Evolutionary conservation across 53 echinoderm and acorn worm genomes (phyloP), one percentile per base, ranked within the genome.

Genomic region (Stichopus horrens): DNA sequence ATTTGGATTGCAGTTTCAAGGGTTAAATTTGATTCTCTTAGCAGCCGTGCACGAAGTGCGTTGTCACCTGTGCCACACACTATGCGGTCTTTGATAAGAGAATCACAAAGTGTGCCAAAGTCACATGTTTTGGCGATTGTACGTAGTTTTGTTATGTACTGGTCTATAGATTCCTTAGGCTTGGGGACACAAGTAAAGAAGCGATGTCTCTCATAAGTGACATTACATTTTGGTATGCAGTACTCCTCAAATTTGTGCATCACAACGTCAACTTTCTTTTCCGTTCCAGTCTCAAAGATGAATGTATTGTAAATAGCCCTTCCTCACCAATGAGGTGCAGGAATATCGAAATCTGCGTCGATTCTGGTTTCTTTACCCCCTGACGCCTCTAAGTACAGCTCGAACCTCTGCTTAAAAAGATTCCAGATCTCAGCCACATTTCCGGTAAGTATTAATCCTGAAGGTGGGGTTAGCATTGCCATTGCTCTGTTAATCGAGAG

Each of bases 351-450:
- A 75, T 86, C 59, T 79, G 89, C 23, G 58, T 54, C 9, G 55
- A 73, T 21, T 88, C 77, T 8, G 68, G 54, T 78, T 93, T 90
- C 19, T 37, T 80, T 16, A 67, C 74, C 52, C 60, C 75, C 8
- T 84, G 86, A 74, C 20, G 93, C 93, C 51, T 57, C 79, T 52
- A 87, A 83, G 88, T 91, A 91, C 13, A 91, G 73, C 81, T 68
- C 55, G 54, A 89, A 89, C 37, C 87, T 86, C 79, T 91, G 91
- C 60, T 91, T 87, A 37, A 91, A 89, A 13, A 11, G 83, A 56
- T 88, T 90, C 90, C 88, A 90, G 76, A 91, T 91, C 53, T 93
- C 91, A n/a, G 93, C 81, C 23, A 91, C 83, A 81, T 93, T 91
- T 22, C 93, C 91, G 74, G 86, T 89, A 68, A 89, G 87, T 71